Conservation (phyloP, 2,113 vertebrate genomes). For the Gulo gulo region DNA sequence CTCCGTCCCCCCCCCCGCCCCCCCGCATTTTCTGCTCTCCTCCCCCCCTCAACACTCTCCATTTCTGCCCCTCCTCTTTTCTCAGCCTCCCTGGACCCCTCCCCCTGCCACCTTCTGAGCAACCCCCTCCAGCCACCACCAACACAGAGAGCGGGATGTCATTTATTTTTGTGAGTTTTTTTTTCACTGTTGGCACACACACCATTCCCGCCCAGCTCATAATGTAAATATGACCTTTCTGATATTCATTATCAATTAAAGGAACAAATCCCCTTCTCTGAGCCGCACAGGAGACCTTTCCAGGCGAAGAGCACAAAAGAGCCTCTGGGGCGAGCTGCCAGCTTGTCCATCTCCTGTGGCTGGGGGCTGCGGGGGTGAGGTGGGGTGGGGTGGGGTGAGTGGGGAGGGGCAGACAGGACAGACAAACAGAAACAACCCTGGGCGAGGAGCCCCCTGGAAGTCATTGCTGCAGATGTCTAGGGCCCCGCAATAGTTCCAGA, state of each 20-base stretch:
- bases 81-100: not conserved
- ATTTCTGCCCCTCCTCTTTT: not conserved
- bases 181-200: not conserved
- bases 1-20: not conserved
- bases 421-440: not conserved
- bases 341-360: not conserved
- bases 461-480: not conserved
- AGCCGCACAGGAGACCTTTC: conserved; percentile 37
- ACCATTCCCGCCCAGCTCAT: conserved; percentile 26
- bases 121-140: fast-evolving
- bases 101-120: not conserved
- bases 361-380: fast-evolving
- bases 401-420: fast-evolving
- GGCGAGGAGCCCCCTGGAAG: not conserved
- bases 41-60: not conserved
- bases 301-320: conserved; percentile 27
- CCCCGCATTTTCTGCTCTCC: not conserved
- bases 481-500: fast-evolving
- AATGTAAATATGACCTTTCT: conserved; percentile 40
- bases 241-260: conserved; percentile 53
- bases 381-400: fast-evolving
- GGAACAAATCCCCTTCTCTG: conserved; percentile 25
- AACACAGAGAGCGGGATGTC: not conserved
- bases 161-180: not conserved
- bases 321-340: not conserved